A percentile compares a stretch with the other conserved stretches of the same genome.
phyloP scores from a whole-genome alignment of 2,888 invertebrate species.

The Ornithoptera priamus region DNA sequence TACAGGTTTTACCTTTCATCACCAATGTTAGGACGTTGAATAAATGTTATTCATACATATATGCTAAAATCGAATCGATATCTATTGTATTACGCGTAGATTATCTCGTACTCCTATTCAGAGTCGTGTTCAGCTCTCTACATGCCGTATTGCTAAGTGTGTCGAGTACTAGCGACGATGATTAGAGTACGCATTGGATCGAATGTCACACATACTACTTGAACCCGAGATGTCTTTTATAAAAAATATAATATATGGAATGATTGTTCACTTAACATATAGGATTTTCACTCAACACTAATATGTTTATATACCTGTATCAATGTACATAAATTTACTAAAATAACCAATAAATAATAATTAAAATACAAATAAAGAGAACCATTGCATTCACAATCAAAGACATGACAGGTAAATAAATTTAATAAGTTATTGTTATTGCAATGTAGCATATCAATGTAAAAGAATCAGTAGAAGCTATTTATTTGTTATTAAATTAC shows the following conservation, averaged over 20 bases:
- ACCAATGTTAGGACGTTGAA: background rate
- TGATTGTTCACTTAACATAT: background rate
- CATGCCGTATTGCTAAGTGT: constrained; percentile 13
- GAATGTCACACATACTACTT: background rate
- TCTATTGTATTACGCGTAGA: constrained; percentile 3
- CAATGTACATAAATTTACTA: too few species aligned
- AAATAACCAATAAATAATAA: too few species aligned
- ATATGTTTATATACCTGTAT: too few species aligned
- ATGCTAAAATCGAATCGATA: constrained; percentile 8
- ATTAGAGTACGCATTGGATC: constrained; percentile 17
- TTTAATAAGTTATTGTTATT: too few species aligned
- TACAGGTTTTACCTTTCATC: background rate
- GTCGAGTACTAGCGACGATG: constrained; percentile 15
- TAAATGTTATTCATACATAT: background rate
- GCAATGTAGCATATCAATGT: too few species aligned
- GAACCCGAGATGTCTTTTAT: background rate
- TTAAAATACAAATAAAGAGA: too few species aligned
- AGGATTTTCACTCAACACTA: too few species aligned
- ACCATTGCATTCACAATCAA: too few species aligned
- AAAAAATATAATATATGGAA: constrained; percentile 1
- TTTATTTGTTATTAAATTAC: too few species aligned
- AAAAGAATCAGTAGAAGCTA: too few species aligned
- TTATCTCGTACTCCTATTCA: constrained; percentile 23
- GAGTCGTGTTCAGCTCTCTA: background rate
- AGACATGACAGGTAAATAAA: too few species aligned